Conservation (phyloP, 2,888 invertebrate genomes). For the Halictus ligatus region DNA sequence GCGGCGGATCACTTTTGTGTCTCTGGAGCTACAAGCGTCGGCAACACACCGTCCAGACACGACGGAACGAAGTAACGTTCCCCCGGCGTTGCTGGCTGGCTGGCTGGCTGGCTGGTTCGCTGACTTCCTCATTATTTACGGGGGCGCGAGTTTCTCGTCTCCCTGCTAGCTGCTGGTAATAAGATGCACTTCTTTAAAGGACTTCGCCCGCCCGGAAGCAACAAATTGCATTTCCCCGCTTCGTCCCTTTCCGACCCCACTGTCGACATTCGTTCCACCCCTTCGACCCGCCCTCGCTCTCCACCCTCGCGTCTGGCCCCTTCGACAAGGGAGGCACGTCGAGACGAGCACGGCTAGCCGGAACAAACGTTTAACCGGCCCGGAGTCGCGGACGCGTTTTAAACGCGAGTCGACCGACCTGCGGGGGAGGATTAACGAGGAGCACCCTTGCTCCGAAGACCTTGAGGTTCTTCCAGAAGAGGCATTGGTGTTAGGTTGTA, state of each 20-base stretch:
- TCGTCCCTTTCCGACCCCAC: neutral
- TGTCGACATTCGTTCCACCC: neutral
- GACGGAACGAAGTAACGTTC: slow-evolving; percentile 9
- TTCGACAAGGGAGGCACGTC: slow-evolving; percentile 33
- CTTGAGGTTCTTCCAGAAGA: neutral
- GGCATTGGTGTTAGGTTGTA: neutral
- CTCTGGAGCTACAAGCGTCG: slow-evolving; percentile 32
- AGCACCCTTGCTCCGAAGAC: neutral
- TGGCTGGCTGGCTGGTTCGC: neutral
- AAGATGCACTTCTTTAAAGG: slow-evolving; percentile 74
- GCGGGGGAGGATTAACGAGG: neutral
- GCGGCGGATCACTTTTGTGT: slow-evolving; percentile 61
- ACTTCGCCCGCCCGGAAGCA: slow-evolving; percentile 65
- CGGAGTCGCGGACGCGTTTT: slow-evolving; percentile 50
- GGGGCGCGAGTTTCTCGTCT: slow-evolving; percentile 67
- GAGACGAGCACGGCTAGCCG: slow-evolving; percentile 59
- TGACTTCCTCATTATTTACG: slow-evolving; percentile 70
- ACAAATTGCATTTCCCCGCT: slow-evolving; percentile 68
- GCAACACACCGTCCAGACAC: slow-evolving; percentile 11
- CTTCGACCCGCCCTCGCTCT: neutral
- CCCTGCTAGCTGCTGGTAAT: slow-evolving; percentile 62
- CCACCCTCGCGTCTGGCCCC: neutral
- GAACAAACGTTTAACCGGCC: slow-evolving; percentile 66
- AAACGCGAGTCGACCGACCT: slow-evolving; percentile 7
- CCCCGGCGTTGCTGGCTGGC: slow-evolving; percentile 19